Conservation (phyloP, 2,888 invertebrate species). For the Ophonus ardosiacus region DNA sequence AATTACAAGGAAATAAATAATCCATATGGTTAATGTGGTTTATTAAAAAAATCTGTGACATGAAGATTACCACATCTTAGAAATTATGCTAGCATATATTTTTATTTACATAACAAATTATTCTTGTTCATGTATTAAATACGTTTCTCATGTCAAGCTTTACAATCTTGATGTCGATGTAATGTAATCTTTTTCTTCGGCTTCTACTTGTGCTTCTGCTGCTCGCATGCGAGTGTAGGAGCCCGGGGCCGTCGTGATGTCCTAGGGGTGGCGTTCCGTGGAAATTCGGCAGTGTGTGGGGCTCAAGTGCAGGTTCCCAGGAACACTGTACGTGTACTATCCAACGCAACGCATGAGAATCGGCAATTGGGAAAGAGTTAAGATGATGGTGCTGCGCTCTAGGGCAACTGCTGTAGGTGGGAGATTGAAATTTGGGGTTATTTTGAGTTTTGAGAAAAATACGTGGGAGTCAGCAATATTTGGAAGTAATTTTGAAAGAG, state of each 20-base stretch:
- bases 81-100: too few species aligned
- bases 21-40: too few species aligned
- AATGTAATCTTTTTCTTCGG: not conserved
- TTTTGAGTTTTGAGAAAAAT: not conserved
- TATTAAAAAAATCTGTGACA: too few species aligned
- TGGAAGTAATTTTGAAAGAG: not conserved
- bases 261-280: conserved; percentile 39
- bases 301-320: conserved; percentile 12
- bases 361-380: conserved; percentile 8
- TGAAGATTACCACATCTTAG: too few species aligned
- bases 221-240: not conserved
- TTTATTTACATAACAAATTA: too few species aligned
- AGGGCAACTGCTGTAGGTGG: conserved; percentile 16
- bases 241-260: conserved; percentile 50
- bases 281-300: conserved; percentile 22
- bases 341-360: conserved; percentile 24
- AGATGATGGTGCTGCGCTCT: conserved; percentile 30
- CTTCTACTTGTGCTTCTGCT: conserved; percentile 8
- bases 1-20: too few species aligned
- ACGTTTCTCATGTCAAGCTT: not conserved
- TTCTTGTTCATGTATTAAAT: not conserved
- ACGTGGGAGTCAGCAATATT: not conserved
- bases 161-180: not conserved
- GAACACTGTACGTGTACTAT: conserved; percentile 10
- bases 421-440: conserved; percentile 23